Evolutionary conservation across 2,113 vertebrate species (phyloP).

Genomic region (Ardeotis arabs): DNA sequence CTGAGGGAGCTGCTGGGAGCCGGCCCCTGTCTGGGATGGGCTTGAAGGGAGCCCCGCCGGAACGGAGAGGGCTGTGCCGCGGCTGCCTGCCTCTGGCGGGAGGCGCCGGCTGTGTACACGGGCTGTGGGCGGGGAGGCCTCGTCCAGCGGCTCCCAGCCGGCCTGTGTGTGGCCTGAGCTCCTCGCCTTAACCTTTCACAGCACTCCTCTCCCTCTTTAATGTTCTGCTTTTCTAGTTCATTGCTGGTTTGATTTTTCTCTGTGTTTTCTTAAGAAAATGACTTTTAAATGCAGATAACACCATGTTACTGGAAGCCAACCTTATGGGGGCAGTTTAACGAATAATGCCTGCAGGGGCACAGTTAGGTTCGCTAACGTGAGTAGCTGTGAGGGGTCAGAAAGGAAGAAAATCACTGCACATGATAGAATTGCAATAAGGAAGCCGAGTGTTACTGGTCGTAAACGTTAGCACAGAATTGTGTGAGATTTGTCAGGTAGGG

Average conservation of each 20-base stretch:
- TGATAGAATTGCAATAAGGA: background rate
- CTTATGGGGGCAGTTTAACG: accelerated
- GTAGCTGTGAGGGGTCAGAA: background rate
- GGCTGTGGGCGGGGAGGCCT: background rate
- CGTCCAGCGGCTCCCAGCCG: background rate
- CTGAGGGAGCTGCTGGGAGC: background rate
- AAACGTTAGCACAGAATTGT: accelerated
- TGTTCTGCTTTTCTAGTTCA: accelerated
- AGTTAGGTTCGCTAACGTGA: accelerated
- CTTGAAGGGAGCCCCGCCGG: too few relatives aligned
- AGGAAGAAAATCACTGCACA: accelerated
- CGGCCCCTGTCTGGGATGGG: too few relatives aligned
- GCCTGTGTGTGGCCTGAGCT: too few relatives aligned
- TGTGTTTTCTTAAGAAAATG: background rate
- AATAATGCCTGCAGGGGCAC: background rate
- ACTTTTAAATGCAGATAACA: accelerated
- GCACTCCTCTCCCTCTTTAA: accelerated
- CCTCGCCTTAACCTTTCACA: accelerated
- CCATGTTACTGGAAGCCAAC: background rate
- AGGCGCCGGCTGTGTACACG: accelerated
- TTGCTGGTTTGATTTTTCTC: too few relatives aligned
- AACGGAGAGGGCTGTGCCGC: accelerated
- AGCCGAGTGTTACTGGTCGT: background rate
- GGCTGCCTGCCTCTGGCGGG: background rate
- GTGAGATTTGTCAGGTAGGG: background rate